Conservation (phyloP, 2,888 invertebrate genomes). For the Drosophila mimetica region DNA sequence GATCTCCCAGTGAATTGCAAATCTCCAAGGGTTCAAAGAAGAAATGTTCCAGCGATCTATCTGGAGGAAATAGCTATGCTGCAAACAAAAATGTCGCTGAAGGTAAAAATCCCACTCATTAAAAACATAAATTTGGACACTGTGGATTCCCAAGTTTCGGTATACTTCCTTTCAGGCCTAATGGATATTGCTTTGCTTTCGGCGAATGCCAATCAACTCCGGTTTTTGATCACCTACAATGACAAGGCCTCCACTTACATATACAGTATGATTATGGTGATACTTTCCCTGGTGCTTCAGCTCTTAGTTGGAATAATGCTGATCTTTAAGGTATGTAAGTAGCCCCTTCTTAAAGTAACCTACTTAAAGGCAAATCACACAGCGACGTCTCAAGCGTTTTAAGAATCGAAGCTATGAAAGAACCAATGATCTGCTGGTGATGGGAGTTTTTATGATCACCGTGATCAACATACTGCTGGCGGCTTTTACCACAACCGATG, state of each 20-base stretch:
- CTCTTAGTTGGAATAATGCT: constrained; percentile 87
- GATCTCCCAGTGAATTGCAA: background rate
- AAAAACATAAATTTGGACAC: background rate
- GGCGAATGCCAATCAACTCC: constrained; percentile 89
- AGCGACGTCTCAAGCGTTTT: constrained; percentile 80
- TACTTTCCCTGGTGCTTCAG: constrained; percentile 87
- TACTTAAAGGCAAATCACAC: constrained; percentile 12
- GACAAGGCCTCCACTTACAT: constrained; percentile 86
- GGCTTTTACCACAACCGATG: constrained; percentile 83
- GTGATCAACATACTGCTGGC: constrained; percentile 89
- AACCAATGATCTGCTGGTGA: constrained; percentile 87
- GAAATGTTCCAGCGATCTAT: constrained; percentile 42
- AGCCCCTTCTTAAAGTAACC: fast-evolving
- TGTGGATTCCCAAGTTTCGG: background rate
- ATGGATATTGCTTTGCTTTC: constrained; percentile 90
- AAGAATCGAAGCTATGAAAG: constrained; percentile 83
- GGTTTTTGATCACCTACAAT: constrained; percentile 88
- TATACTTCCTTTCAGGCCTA: constrained; percentile 85
- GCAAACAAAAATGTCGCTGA: constrained; percentile 82
- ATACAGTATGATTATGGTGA: constrained; percentile 86
- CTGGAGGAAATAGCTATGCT: constrained; percentile 70
- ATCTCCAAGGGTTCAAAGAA: constrained; percentile 24
- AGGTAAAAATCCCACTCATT: constrained; percentile 55
- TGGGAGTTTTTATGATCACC: constrained; percentile 88
- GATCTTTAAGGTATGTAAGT: constrained; percentile 86